A percentile compares a stretch with the other conserved stretches of the same genome.
Conservation (phyloP, 1,140 invertebrate genomes). For the Euschistus heros region DNA sequence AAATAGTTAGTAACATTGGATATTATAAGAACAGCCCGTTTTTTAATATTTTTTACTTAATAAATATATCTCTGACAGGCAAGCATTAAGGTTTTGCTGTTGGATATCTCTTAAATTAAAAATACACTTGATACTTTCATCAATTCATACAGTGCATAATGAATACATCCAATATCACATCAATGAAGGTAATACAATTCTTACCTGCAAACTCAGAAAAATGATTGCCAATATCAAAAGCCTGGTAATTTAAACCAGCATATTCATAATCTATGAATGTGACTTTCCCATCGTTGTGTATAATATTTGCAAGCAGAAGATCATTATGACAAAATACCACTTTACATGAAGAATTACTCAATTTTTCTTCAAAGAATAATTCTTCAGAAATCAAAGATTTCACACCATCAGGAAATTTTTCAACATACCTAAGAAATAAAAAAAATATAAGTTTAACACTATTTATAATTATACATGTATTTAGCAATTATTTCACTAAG, state of each 20-base stretch:
- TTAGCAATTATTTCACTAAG: no score
- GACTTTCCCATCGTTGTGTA: conserved; percentile 59
- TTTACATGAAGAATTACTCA: conserved; percentile 58
- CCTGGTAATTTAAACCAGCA: conserved; percentile 84
- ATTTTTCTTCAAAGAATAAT: conserved; percentile 49
- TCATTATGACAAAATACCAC: conserved; percentile 97
- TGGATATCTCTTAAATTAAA: no score
- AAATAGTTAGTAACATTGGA: no score
- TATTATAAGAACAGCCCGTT: no score
- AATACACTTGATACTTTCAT: no score
- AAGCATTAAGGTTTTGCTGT: no score
- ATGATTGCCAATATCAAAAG: conserved; percentile 96
- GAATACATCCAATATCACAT: no score
- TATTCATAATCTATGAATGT: conserved; percentile 98
- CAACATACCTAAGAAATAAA: conserved; percentile 50
- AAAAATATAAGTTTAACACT: no score
- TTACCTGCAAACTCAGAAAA: conserved; percentile 94
- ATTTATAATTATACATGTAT: no score
- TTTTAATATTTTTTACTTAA: no score
- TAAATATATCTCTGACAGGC: no score
- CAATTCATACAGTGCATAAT: no score
- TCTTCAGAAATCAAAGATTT: conserved; percentile 55
- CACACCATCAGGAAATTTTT: conserved; percentile 51
- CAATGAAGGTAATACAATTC: conserved; percentile 14
- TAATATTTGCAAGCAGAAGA: conserved; percentile 85